Conservation (phyloP, 2,888 invertebrate genomes). For the Barypeithes pellucidus region DNA sequence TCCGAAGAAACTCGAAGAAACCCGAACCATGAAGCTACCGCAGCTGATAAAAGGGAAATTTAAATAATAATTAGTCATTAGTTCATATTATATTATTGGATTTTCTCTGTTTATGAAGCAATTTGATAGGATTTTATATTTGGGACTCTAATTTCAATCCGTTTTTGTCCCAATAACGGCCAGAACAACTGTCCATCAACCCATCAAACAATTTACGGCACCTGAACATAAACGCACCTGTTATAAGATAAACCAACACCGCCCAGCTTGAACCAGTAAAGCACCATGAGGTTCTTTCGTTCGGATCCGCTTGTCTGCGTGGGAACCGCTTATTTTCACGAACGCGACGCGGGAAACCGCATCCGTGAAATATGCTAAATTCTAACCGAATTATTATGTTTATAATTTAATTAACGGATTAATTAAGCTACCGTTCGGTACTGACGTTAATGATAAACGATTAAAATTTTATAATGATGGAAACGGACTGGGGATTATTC, state of each 20-base stretch:
- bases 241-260: constrained; percentile 18
- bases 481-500: background rate
- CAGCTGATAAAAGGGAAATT: no score
- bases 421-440: constrained; percentile 13
- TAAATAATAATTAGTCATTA: no score
- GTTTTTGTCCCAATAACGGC: constrained; percentile 31
- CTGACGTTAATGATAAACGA: constrained; percentile 10
- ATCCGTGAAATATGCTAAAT: constrained; percentile 21
- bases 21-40: no score
- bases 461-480: background rate
- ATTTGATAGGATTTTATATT: no score
- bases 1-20: no score
- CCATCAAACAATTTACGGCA: constrained; percentile 40
- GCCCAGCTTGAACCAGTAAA: constrained; percentile 31
- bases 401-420: constrained; percentile 16
- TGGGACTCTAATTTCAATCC: background rate
- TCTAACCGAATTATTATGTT: constrained; percentile 6
- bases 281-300: constrained; percentile 32
- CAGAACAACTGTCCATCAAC: constrained; percentile 30
- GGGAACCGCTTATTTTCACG: constrained; percentile 26
- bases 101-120: no score
- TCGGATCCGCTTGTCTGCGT: constrained; percentile 30
- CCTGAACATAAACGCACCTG: constrained; percentile 48
- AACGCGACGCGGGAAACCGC: constrained; percentile 14
- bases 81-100: no score